Evolutionary conservation across 2,888 invertebrate genomes (phyloP), one percentile per base, ranked within the genome.

Genomic region (Agrochola lota): DNA sequence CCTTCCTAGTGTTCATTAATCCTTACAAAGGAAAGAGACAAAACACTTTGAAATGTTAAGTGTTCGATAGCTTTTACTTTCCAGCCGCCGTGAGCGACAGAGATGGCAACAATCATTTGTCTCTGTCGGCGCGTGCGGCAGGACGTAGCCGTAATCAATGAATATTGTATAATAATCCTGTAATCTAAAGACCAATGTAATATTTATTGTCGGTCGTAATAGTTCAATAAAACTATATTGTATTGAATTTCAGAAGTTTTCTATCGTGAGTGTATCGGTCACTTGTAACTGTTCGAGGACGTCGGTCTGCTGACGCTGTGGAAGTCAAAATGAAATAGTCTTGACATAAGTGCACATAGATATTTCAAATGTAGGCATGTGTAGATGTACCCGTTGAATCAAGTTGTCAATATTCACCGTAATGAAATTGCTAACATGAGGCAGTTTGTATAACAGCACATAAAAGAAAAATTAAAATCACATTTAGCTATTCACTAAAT

Each of bases 121-220:
- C 63, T 79, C 71, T 64, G 30, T 80, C 52, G 80, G 62, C 64
- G 57, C 80, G 76, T 46, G 71, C 80, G 68, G 40, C 71, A 5
- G 64, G 70, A 23, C 60, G 30, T 74, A 85, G 67, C 46, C 68
- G 23, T 87, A 81, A 85, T 86, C 74, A 78, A 80, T 76, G 71
- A 84, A 68, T 84, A 86, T 77, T 82, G 85, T 89, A 84, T 83
- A 77, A 74, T 87, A 85, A 85, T 81, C 85, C 81, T 87, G 83
- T 90, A 88, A 83, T 89, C 59, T 88, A 87, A 86, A 80, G 88
- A 90, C 88, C 90, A 90, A 90, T 90, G 77, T 84, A 87, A 81
- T 87, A 83, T 86, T 84, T 84, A 89, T 84, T 69, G 78, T 85
- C 81, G 87, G 83, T 89, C 88, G 75, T 80, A 62, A 35, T 86